phyloP scores from a whole-genome alignment of 2,888 invertebrate species.

The Leucophora obtusa region DNA sequence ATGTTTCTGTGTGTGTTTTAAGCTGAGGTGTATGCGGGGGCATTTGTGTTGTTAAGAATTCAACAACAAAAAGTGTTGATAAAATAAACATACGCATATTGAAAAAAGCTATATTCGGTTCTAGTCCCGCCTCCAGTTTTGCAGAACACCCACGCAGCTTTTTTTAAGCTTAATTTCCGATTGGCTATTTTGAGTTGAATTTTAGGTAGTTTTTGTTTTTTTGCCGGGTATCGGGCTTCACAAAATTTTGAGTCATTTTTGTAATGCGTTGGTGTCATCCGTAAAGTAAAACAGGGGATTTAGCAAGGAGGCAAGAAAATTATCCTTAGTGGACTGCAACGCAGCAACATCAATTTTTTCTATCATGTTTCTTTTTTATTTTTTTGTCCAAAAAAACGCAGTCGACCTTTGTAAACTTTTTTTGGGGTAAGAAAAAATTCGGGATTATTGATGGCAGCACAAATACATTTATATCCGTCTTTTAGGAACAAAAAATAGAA shows the following conservation, averaged over 20 bases:
- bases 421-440: slow-evolving; percentile 61
- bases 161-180: slow-evolving; percentile 58
- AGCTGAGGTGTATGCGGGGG: slow-evolving; percentile 36
- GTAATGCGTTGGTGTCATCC: slow-evolving; percentile 61
- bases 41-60: slow-evolving; percentile 45
- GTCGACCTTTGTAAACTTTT: slow-evolving; percentile 70
- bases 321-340: slow-evolving; percentile 59
- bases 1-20: neutral
- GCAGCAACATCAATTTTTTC: slow-evolving; percentile 45
- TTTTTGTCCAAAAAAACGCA: slow-evolving; percentile 66
- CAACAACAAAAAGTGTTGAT: slow-evolving; percentile 52
- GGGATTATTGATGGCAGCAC: slow-evolving; percentile 75
- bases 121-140: slow-evolving; percentile 57
- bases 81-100: slow-evolving; percentile 64
- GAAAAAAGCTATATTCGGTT: slow-evolving; percentile 23
- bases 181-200: slow-evolving; percentile 63
- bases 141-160: slow-evolving; percentile 64
- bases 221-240: slow-evolving; percentile 7
- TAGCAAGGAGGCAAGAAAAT: slow-evolving; percentile 19
- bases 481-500: slow-evolving; percentile 37
- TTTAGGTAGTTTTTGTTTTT: slow-evolving; percentile 25
- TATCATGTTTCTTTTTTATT: slow-evolving; percentile 47
- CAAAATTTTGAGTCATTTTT: slow-evolving; percentile 55
- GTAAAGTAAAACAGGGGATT: slow-evolving; percentile 1
- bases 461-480: slow-evolving; percentile 59